Percentiles rank a stretch among this genome's conserved stretches.
phyloP scores from a whole-genome alignment of 92 coral and sea anemone genomes.

The Isaurus tuberculatus region DNA sequence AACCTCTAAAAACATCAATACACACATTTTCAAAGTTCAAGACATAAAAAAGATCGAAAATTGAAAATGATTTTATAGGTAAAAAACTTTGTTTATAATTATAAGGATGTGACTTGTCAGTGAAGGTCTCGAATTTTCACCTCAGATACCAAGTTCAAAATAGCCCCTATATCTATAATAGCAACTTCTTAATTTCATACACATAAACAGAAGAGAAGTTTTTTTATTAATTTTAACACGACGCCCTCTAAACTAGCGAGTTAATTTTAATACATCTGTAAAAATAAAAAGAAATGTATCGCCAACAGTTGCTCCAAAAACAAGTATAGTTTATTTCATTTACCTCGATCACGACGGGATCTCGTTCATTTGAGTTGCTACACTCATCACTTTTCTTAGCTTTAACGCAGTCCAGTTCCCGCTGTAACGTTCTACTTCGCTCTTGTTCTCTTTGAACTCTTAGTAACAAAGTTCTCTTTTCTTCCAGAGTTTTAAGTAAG shows the following conservation, averaged over 20 bases:
- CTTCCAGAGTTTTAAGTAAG: conserved; percentile 61
- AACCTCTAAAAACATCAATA: too few species aligned
- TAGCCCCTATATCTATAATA: too few species aligned
- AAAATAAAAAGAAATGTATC: neutral
- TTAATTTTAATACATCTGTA: neutral
- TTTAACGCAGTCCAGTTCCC: conserved; percentile 64
- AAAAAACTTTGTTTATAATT: too few species aligned
- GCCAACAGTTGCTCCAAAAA: neutral
- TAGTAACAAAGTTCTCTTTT: conserved; percentile 62
- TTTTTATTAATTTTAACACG: too few species aligned
- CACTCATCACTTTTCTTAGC: conserved; percentile 46
- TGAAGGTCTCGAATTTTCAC: too few species aligned
- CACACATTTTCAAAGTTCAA: too few species aligned
- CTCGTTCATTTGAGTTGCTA: neutral
- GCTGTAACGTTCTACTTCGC: conserved; percentile 54
- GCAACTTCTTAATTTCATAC: too few species aligned
- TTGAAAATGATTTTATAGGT: too few species aligned
- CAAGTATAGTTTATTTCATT: neutral
- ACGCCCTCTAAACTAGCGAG: neutral
- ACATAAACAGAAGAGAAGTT: too few species aligned
- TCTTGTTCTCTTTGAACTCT: conserved; percentile 66
- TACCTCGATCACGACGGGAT: conserved; percentile 22
- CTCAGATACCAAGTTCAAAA: too few species aligned
- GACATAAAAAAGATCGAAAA: too few species aligned
- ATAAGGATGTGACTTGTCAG: too few species aligned